Base-by-base conservation (phyloP, 2,888 invertebrate genomes). In the Erebia epiphron region DNA sequence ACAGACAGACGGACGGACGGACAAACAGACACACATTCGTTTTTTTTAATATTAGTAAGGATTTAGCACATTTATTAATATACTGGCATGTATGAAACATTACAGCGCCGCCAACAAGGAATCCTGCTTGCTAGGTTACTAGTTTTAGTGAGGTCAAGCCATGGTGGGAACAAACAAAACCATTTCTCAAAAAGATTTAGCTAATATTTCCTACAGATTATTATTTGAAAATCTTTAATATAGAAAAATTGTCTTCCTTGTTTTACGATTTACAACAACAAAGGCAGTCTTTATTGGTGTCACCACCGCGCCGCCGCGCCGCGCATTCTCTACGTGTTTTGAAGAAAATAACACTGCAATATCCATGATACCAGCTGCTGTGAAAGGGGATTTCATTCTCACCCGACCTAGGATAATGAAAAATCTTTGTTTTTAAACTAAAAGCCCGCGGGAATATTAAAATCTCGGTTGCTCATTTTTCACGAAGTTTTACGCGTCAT, bases 391-490 rank as follows among this genome's bases (percentile, higher is more conserved):
- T 67, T 67, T 67, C 57, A 67, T 58, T 67, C 46, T 58, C 67
- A 57, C 57, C 67, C 67, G 67, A 67, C 67, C 67, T 58, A 67
- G 67, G 67, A 67, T 67, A 67, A 67, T 67, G 67, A 67, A 58
- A 67, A 67, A 67, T 67, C 67, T 67, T 67, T 67, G 67, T 58
- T 67, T 64, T 65, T 65, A 65, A 65, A 65, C 65, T 67, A 58
- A 67, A 69, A 67, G 58, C 67, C 67, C 58, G 57, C 67, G 57
- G 67, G 65, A 43, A 65, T 65, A 65, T 65, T 65, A 67, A 67
- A 67, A 67, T 67, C 58, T 58, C 67, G 49, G 54, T 65, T 65
- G 67, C 57, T 67, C 67, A 67, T 67, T 67, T 67, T 67, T 67
- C 67, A 67, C 58, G 13, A 49, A 58, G 60, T 65, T 54, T 56